phyloP scores from a whole-genome alignment of 2,888 invertebrate species.

The Scelioninae gen. 1 region DNA sequence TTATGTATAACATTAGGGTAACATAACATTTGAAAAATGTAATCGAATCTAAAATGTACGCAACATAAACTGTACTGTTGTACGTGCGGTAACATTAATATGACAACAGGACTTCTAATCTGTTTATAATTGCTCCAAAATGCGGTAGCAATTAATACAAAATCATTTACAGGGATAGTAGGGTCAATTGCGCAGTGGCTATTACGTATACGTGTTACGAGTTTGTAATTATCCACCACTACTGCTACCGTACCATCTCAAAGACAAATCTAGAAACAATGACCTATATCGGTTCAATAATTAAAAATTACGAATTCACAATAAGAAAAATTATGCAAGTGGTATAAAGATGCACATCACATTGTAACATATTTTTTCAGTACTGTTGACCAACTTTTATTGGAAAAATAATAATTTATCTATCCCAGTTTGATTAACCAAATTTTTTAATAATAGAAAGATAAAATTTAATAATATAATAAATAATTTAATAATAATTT shows the following conservation, averaged over 20 bases:
- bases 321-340: too few relatives aligned
- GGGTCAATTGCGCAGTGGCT: constrained; percentile 54
- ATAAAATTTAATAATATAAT: too few relatives aligned
- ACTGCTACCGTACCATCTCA: constrained; percentile 30
- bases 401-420: too few relatives aligned
- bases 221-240: constrained; percentile 50
- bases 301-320: not conserved
- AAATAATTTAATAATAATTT: too few relatives aligned
- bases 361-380: too few relatives aligned
- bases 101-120: constrained; percentile 77
- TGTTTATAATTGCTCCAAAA: constrained; percentile 81
- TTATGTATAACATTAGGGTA: constrained; percentile 41
- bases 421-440: too few relatives aligned
- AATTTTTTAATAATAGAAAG: too few relatives aligned
- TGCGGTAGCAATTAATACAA: constrained; percentile 78
- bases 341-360: too few relatives aligned
- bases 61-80: constrained; percentile 47
- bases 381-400: too few relatives aligned
- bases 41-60: constrained; percentile 47
- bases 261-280: constrained; percentile 35
- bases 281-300: constrained; percentile 24
- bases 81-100: constrained; percentile 55
- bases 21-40: constrained; percentile 47
- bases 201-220: constrained; percentile 54
- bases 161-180: constrained; percentile 74